Conservation (phyloP, 1,140 invertebrate genomes). For the Calosoma granatense region DNA sequence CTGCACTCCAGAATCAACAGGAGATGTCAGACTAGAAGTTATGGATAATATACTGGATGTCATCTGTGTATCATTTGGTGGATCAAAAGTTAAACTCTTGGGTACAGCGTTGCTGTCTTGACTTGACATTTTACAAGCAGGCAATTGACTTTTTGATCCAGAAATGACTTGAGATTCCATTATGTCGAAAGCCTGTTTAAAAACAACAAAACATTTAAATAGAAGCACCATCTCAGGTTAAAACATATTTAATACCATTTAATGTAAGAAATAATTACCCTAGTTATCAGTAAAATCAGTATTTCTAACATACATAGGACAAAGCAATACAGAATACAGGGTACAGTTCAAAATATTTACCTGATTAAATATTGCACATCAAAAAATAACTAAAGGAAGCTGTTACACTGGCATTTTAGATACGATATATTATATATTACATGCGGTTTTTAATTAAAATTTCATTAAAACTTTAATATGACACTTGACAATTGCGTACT, state of each 20-base stretch:
- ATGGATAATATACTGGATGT: slow-evolving; percentile 28
- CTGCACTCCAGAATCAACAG: slow-evolving; percentile 41
- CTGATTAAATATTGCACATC: not conserved
- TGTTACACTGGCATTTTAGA: not conserved
- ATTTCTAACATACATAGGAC: too few relatives aligned
- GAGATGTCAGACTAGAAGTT: slow-evolving; percentile 31
- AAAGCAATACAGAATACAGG: too few relatives aligned
- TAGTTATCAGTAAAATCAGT: too few relatives aligned
- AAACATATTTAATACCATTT: too few relatives aligned
- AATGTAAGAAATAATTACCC: too few relatives aligned
- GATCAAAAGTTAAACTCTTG: not conserved
- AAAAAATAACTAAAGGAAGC: not conserved
- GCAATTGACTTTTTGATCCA: not conserved
- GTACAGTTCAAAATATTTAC: not conserved
- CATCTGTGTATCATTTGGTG: slow-evolving; percentile 17
- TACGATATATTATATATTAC: not conserved
- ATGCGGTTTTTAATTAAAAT: slow-evolving; percentile 1
- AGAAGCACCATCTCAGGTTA: too few relatives aligned
- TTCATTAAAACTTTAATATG: not conserved
- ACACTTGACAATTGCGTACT: slow-evolving; percentile 8
- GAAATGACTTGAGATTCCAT: not conserved
- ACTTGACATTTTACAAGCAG: not conserved
- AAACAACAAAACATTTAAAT: too few relatives aligned
- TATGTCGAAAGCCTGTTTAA: not conserved
- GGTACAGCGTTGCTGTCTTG: not conserved